Evolutionary conservation across 1,140 invertebrate species (phyloP).

Genomic region (Leptinotarsa texana): DNA sequence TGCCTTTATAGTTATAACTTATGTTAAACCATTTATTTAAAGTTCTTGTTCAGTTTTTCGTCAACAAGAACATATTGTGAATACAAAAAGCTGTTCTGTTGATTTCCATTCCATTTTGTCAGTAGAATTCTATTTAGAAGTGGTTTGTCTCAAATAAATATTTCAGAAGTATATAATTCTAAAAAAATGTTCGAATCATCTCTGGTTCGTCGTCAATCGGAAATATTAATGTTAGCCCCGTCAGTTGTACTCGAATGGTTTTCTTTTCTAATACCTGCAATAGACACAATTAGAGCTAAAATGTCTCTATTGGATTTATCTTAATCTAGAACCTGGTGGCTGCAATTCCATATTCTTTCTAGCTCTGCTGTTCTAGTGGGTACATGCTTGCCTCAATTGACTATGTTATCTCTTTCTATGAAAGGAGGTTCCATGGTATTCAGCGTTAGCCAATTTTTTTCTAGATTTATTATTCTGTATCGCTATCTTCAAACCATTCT

Average conservation of each 20-base stretch:
- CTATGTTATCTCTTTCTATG: neutral
- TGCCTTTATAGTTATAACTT: too few species aligned
- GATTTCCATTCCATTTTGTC: slow-evolving; percentile 5
- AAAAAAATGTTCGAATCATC: too few species aligned
- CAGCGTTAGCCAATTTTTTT: neutral
- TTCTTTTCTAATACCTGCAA: neutral
- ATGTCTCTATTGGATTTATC: neutral
- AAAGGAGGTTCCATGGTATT: neutral
- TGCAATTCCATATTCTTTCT: neutral
- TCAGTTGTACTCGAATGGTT: neutral
- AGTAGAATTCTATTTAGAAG: neutral
- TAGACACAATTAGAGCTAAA: neutral
- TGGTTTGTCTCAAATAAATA: neutral
- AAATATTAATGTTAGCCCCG: neutral
- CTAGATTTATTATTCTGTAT: neutral
- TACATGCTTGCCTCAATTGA: neutral
- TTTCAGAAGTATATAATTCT: too few species aligned
- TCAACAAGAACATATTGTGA: neutral
- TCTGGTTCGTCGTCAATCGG: neutral
- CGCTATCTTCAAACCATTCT: neutral
- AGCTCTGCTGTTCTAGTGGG: neutral
- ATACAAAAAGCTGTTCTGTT: neutral
- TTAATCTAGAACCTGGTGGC: neutral
- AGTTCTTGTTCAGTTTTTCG: neutral
- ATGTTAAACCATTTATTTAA: too few species aligned